A percentile compares a stretch with the other conserved stretches of the same genome.
These are phyloP conservation scores for Setipinna tenuifilis DNA, from an alignment of 2,797 vertebrate genomes.

Conservation along the genomic window DNA sequence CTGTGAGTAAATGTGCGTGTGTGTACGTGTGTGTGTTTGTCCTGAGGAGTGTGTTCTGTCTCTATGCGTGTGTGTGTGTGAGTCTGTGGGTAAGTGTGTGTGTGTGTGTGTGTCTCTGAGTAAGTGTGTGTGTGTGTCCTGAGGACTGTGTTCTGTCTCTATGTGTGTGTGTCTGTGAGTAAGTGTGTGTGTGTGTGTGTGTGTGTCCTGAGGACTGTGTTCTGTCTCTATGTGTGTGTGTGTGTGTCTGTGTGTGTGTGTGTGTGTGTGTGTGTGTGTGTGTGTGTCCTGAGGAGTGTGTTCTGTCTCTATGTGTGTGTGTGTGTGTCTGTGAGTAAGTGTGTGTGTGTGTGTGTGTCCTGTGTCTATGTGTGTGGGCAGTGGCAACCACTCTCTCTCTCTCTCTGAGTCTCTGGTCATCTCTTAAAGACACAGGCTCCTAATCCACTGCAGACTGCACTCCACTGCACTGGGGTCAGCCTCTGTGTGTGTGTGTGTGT, in stretches of 20 bases:
- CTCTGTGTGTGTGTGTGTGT: no score
- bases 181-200: background rate
- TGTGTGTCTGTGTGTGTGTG: background rate
- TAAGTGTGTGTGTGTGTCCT: background rate
- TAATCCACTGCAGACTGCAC: background rate
- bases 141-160: no score
- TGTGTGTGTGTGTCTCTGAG: background rate
- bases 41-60: no score
- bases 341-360: conserved; percentile 41
- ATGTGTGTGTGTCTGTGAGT: background rate
- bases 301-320: background rate
- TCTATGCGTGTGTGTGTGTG: background rate
- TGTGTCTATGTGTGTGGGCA: conserved; percentile 38
- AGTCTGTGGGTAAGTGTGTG: background rate
- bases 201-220: no score
- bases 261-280: no score
- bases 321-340: background rate
- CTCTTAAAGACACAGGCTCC: conserved; percentile 53
- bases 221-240: background rate
- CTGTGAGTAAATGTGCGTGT: no score
- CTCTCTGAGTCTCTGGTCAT: conserved; percentile 39
- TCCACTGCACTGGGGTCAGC: background rate
- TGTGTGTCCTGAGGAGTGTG: no score
- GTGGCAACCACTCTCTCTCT: conserved; percentile 37
- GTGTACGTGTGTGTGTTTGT: background rate